Percentiles rank a stretch among this genome's conserved stretches.
phyloP scores from a whole-genome alignment of 2,888 invertebrate species.

The Drosophila demipolita region DNA sequence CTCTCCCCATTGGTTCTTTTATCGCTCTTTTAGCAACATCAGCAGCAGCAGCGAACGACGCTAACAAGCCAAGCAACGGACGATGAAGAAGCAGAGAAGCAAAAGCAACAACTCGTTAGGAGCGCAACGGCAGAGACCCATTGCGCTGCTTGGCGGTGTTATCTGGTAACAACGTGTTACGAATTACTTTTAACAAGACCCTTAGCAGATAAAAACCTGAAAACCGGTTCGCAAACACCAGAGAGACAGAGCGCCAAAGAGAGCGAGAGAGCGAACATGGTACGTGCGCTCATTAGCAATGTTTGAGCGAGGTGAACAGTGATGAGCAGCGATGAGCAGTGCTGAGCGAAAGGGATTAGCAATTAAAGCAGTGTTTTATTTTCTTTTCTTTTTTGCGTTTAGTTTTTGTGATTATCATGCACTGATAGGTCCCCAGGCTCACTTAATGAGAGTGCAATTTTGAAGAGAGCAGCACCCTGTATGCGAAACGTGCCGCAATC shows the following conservation, averaged over 20 bases:
- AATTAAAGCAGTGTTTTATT: constrained; percentile 56
- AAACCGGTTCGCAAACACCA: constrained; percentile 62
- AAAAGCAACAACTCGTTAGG: constrained; percentile 61
- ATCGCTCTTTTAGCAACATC: constrained; percentile 74
- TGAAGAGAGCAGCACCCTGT: constrained; percentile 53
- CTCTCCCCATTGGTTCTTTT: constrained; percentile 48
- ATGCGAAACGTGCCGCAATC: constrained; percentile 55
- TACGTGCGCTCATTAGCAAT: constrained; percentile 72
- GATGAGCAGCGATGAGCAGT: constrained; percentile 17
- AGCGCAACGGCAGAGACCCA: constrained; percentile 50
- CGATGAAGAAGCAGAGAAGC: constrained; percentile 26
- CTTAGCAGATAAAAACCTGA: constrained; percentile 82
- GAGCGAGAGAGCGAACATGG: constrained; percentile 27
- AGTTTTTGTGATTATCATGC: constrained; percentile 56
- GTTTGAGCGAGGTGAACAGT: constrained; percentile 23
- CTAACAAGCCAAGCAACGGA: constrained; percentile 65
- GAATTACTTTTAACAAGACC: constrained; percentile 85
- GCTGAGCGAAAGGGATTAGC: constrained; percentile 68
- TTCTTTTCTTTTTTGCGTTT: constrained; percentile 16
- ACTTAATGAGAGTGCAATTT: constrained; percentile 47
- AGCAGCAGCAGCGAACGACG: constrained; percentile 53
- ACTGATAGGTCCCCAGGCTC: constrained; percentile 45
- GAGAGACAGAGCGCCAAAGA: constrained; percentile 15
- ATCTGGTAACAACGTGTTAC: constrained; percentile 85
- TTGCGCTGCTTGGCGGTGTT: constrained; percentile 71